Evolutionary conservation across 1,140 invertebrate species (phyloP).

Genomic region (Caerostris extrusa): DNA sequence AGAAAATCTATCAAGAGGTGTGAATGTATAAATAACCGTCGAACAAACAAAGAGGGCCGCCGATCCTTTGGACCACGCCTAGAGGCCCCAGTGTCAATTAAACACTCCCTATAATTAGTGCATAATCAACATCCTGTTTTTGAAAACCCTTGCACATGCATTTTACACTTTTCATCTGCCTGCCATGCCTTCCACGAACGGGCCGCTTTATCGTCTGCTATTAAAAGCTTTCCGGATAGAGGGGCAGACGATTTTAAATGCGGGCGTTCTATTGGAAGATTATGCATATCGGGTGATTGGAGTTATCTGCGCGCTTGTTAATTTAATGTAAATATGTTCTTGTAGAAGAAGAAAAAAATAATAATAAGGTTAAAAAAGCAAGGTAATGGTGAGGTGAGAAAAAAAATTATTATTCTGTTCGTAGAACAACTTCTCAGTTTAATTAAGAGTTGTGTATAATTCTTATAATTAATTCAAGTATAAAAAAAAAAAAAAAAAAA

Average conservation of each 20-base stretch:
- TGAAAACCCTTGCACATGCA: constrained; percentile 52
- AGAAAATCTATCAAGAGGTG: constrained; percentile 46
- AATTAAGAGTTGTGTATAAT: no score
- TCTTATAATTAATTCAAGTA: no score
- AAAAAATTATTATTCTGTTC: no score
- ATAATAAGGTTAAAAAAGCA: no score
- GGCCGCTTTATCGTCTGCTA: not conserved
- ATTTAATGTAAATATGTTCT: no score
- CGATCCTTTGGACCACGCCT: constrained; percentile 53
- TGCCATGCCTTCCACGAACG: not conserved
- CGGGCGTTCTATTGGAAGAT: not conserved
- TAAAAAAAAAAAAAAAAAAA: no score
- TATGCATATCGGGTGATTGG: no score
- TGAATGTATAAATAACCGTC: constrained; percentile 31
- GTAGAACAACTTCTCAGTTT: no score
- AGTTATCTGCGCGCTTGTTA: no score
- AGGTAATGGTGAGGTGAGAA: no score
- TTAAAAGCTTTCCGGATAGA: constrained; percentile 41
- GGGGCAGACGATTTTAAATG: not conserved
- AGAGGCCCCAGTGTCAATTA: constrained; percentile 65
- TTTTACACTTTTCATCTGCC: constrained; percentile 22
- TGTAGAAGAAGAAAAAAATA: no score
- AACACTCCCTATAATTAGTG: constrained; percentile 76
- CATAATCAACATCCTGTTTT: constrained; percentile 76
- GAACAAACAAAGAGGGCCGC: constrained; percentile 52